Evolutionary conservation across 2,113 vertebrate species (phyloP), one percentile per base, ranked within the genome.

Genomic region (Pristiophorus japonicus): DNA sequence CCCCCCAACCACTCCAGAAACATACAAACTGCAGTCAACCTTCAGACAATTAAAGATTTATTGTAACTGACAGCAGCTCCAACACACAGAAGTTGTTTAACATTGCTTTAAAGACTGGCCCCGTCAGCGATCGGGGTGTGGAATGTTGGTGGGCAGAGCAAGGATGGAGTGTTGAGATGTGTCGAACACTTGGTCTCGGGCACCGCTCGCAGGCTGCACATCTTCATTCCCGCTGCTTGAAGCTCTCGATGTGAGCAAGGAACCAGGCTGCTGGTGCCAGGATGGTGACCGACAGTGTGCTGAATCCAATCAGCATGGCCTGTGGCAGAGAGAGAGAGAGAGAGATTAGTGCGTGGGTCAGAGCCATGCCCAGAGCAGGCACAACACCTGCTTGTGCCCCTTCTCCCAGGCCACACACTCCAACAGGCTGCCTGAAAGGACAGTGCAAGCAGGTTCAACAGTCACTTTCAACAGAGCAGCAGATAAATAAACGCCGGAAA

Each of bases 171-270:
- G 38, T 47, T 0, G 8, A 16, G 11, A 7, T n/a, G 51, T 4
- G 51, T 1, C 3, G 24, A 27, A 24, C 24, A 1, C 30, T 62
- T 27, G 30, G 88, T 8, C 18, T 55, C 45, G 16, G 51, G 4
- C 51, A 51, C 51, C 4, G 51, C 1, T 4, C 51, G 7, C 30
- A 10, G 59, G 55, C n/a, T 5, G 0, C 63, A n/a, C n/a, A n/a
- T n/a, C 93, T 55, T 97, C 96, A 97, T 5, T 97, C 96, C 85
- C 94, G 95, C 84, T 96, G 96, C 96, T 96, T 97, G 96, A 97
- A 97, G 95, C 0, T 91, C 4, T 97, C 96, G 96, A 97, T 55
- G 63, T 97, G 95, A 4, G 96, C 65, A 75, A 97, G 73, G 93
- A 97, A 30, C 96, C 96, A 97, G 94, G 96, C 96, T 0, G 96